Evolutionary conservation across 1,140 invertebrate genomes (phyloP), one percentile per base, ranked within the genome.

Genomic region (Drosophila yakuba): DNA sequence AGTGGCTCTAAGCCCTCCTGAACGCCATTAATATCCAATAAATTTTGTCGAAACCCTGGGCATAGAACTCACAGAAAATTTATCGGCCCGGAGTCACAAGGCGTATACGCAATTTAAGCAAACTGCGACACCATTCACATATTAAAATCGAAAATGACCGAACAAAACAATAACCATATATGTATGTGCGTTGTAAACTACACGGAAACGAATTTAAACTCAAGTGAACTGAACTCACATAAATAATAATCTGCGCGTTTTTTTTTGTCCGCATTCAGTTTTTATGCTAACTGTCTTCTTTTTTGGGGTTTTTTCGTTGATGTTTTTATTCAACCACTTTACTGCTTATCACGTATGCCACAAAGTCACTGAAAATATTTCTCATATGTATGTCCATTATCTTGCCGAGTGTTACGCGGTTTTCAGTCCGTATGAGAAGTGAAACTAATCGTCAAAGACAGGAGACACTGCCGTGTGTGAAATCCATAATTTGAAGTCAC

Each of bases 21-120:
- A 52, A 12, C 17, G 28, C 45, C 47, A 67, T 47, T 45, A 39
- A 47, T 28, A 36, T 23, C 20, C n/a, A 45, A 68, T 68, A 52
- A 51, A 36, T 35, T 32, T 36, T 14, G 50, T 48, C 41, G n/a
- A 45, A 66, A 38, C 68, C 41, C 20, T 61, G 45, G 56, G 14
- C 25, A 14, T 50, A 6, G 45, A 60, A 45, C 38, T 11, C 36
- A 20, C 32, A 12, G 17, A 68, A 78, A 54, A 82, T 79, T 68
- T 73, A 80, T 78, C 74, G 56, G 39, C 15, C 50, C 47, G 51
- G 74, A 75, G 56, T 72, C 79, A 83, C 75, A 58, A 60, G 63
- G 72, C 83, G 79, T 89, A 83, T 88, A 58, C 79, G 62, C 55
- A 80, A 83, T 76, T 59, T 72, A 38, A 39, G 28, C 32, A 41